These are phyloP conservation scores for Menidia menidia DNA, from an alignment of 2,797 vertebrate genomes.

Conservation along the genomic window DNA sequence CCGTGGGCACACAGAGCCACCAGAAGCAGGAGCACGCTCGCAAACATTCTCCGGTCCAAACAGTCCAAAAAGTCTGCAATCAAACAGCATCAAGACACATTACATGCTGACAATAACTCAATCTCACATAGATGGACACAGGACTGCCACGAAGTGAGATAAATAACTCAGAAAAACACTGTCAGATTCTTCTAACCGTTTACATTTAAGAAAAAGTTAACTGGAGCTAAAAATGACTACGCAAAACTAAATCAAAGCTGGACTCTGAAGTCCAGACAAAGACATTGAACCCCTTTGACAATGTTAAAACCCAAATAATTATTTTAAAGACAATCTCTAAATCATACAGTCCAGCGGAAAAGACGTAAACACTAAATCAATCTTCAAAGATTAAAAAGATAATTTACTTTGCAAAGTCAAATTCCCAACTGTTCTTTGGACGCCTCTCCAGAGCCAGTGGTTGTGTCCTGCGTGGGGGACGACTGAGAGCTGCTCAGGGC, in stretches of 20 bases:
- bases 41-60: constrained; percentile 71
- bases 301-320: neutral
- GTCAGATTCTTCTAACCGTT: no score
- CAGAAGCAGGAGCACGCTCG: constrained; percentile 71
- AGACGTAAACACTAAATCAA: constrained; percentile 1
- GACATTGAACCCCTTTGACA: neutral
- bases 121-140: neutral
- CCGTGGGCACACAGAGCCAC: constrained; percentile 56
- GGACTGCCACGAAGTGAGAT: neutral
- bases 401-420: constrained; percentile 29
- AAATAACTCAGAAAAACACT: no score
- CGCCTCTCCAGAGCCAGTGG: constrained; percentile 16
- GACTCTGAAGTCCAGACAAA: neutral
- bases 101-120: neutral
- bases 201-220: neutral
- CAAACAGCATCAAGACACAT: constrained; percentile 34
- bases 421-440: neutral
- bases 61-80: constrained; percentile 50
- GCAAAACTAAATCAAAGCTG: constrained; percentile 15
- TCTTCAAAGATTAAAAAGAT: constrained; percentile 8
- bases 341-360: neutral
- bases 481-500: constrained; percentile 4
- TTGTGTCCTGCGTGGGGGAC: constrained; percentile 24
- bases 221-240: neutral
- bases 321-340: neutral